Base-by-base conservation (phyloP, 37 sponge, comb jelly and placozoan genomes). In the Cliona cf. orientalis region DNA sequence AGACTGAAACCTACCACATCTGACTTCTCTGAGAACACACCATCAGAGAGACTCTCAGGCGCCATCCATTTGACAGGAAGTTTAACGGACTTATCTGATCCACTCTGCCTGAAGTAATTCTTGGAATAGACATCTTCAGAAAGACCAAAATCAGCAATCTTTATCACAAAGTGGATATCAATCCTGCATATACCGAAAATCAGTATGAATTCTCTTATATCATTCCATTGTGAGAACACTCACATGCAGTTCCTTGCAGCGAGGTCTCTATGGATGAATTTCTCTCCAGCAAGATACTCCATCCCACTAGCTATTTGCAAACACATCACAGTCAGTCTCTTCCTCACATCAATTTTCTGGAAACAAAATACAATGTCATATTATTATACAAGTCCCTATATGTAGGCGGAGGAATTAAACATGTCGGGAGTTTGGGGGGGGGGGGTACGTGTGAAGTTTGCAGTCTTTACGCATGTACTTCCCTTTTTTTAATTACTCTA, bases 1-100 rank as follows among this genome's bases (percentile, higher is more conserved):
- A n/a, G n/a, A n/a, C n/a, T n/a, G n/a, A n/a, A n/a, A 2, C 62
- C 40, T 39, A 76, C 76, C 63, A 76, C 76, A 76, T 76, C 76
- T 44, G 76, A 46, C 33, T 76, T 76, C 63, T 76, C 76, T 34
- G 76, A 76, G 42, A 79, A 79, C 37, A 79, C 49, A 17, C 65
- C 65, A 66, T 79, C 80, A 45, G 42, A 42, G 2, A 79, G 56
- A 44, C 80, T 79, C 68, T 79, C 80, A 25, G 65, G 63, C 9
- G 80, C 80, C 80, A 66, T 79, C 76, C 76, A 76, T 31, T 76
- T 76, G 1, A 76, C 28, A 9, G 76, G 76, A 1, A 76, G 63
- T 56, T 72, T 72, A 56, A 53, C 29, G 31, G 34, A 34, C 39
- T 34, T n/a, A 31, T 46, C 45, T 14, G 14, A 57, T n/a, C 61